Percentiles rank a stretch among this genome's conserved stretches.
phyloP scores from a whole-genome alignment of 2,888 invertebrate species.

The Ochropacha duplaris region DNA sequence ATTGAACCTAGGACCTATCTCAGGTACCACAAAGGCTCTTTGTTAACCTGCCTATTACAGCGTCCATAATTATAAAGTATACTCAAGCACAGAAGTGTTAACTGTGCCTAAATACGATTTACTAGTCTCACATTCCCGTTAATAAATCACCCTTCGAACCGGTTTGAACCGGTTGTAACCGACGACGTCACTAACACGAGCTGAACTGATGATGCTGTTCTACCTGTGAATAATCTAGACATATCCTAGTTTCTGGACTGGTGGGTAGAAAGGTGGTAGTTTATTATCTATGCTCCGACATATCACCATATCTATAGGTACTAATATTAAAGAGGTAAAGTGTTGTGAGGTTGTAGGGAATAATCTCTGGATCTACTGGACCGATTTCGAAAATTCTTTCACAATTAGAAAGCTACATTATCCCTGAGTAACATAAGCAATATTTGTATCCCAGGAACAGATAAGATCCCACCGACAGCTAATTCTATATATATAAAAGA shows the following conservation, averaged over 20 bases:
- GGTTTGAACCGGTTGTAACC: constrained; percentile 13
- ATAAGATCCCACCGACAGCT: too few species aligned
- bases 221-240: constrained; percentile 28
- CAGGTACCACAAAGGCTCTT: neutral
- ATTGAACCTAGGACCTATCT: neutral
- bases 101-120: neutral
- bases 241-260: constrained; percentile 22
- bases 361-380: too few species aligned
- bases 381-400: too few species aligned
- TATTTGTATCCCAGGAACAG: too few species aligned
- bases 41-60: neutral
- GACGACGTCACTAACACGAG: constrained; percentile 29
- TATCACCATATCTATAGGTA: too few species aligned
- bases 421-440: too few species aligned
- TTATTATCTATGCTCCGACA: too few species aligned
- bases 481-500: too few species aligned
- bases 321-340: too few species aligned
- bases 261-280: constrained; percentile 13
- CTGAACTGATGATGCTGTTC: constrained; percentile 34
- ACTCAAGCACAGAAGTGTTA: neutral
- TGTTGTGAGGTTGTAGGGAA: too few species aligned
- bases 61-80: neutral
- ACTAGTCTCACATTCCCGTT: neutral
- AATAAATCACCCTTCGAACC: constrained; percentile 14
- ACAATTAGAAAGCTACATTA: too few species aligned